Conservation (phyloP, 2,797 vertebrate genomes). For the Sebastes trivittatus region DNA sequence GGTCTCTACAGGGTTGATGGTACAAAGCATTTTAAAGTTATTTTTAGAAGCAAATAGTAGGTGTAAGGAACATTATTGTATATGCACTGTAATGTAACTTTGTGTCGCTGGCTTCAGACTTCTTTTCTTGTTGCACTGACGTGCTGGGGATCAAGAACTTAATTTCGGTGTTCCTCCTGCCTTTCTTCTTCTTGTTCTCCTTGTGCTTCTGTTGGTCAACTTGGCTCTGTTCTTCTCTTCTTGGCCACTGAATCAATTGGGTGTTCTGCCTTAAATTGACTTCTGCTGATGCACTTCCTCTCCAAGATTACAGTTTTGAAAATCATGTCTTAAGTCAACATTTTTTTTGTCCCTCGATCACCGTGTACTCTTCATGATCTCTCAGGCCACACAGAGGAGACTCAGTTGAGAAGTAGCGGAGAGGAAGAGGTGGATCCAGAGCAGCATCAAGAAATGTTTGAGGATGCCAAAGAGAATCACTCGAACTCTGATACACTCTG, state of each 20-base stretch:
- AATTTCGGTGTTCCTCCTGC: slow-evolving; percentile 12
- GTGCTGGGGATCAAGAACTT: slow-evolving; percentile 36
- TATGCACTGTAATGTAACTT: background rate
- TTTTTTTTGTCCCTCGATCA: slow-evolving; percentile 59
- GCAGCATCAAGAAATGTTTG: slow-evolving; percentile 50
- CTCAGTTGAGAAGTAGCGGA: slow-evolving; percentile 66
- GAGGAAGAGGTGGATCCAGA: slow-evolving; percentile 67
- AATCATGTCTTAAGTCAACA: slow-evolving; percentile 28
- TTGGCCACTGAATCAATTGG: slow-evolving; percentile 40
- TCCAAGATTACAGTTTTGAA: slow-evolving; percentile 40
- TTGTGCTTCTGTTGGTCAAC: slow-evolving; percentile 34
- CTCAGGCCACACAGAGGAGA: slow-evolving; percentile 78
- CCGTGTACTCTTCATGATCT: slow-evolving; percentile 81
- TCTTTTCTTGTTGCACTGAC: slow-evolving; percentile 11
- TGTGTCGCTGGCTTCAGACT: background rate
- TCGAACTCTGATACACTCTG: slow-evolving; percentile 27
- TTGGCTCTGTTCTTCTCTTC: slow-evolving; percentile 52
- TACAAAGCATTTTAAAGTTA: background rate
- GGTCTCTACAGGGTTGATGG: background rate
- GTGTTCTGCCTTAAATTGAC: slow-evolving; percentile 25
- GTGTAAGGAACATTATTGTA: background rate
- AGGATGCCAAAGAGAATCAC: slow-evolving; percentile 53
- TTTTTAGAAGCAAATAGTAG: background rate
- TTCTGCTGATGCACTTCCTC: slow-evolving; percentile 51
- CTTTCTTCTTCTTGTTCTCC: slow-evolving; percentile 25